phyloP scores from a whole-genome alignment of 1,140 invertebrate species.

The Dryas iulia region DNA sequence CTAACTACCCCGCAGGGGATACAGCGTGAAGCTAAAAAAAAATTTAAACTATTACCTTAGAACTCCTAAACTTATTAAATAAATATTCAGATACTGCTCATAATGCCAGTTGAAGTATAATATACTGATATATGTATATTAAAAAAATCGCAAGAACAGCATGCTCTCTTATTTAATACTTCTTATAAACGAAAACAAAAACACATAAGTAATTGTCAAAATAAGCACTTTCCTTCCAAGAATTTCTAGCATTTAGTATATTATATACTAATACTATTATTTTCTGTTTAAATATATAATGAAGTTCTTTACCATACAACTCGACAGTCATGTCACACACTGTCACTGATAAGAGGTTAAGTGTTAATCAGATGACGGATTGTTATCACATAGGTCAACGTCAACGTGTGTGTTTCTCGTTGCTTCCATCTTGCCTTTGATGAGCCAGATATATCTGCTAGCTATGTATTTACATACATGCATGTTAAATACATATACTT shows the following conservation, averaged over 20 bases:
- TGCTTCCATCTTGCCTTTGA: slow-evolving; percentile 6
- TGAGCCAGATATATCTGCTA: not conserved
- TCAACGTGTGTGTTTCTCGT: slow-evolving; percentile 7
- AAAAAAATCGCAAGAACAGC: too few species aligned
- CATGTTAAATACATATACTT: too few species aligned
- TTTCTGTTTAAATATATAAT: not conserved
- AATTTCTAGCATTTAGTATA: not conserved
- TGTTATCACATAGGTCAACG: slow-evolving; percentile 5
- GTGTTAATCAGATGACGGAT: slow-evolving; percentile 19
- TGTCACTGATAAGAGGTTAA: slow-evolving; percentile 15
- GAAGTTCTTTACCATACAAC: not conserved
- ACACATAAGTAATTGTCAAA: too few species aligned
- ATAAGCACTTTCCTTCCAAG: too few species aligned
- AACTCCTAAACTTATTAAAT: too few species aligned
- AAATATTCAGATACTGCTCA: too few species aligned
- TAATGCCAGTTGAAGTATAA: too few species aligned
- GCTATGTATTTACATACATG: not conserved
- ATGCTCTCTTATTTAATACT: not conserved
- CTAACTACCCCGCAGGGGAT: too few species aligned
- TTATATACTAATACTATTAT: not conserved
- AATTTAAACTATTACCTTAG: too few species aligned
- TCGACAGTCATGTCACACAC: slow-evolving; percentile 7
- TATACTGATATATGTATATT: too few species aligned
- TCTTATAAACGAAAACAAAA: too few species aligned
- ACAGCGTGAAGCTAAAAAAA: too few species aligned